Base-by-base conservation (phyloP, 2,797 vertebrate genomes). In the Sternarchorhynchus goeldii region DNA sequence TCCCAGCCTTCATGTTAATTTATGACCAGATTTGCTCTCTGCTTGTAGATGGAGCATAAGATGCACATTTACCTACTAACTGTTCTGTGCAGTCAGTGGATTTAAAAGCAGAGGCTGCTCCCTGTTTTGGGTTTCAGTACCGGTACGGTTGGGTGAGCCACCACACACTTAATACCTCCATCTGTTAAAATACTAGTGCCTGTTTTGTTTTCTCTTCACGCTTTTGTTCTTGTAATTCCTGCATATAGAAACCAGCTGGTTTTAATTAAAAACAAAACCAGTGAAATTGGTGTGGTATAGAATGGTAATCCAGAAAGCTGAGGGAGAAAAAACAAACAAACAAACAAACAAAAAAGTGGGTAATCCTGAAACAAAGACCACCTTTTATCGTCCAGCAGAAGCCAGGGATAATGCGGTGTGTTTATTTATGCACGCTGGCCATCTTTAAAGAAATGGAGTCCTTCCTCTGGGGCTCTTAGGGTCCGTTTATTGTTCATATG, bases 401-500 rank as follows among this genome's bases (percentile, higher is more conserved):
- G 84, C 77, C 71, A 69, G 32, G 84, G 59, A 83, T 77, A 78
- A 83, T 50, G 41, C 70, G 58, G 62, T 66, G 29, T 88, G 85
- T 90, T 89, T 92, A 79, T 90, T 86, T 88, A 82, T 70, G 50
- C 83, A 88, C 62, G 64, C 70, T 16, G 55, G 29, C 39, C 53
- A 34, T 81, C 79, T 83, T 75, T 60, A 25, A 66, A 81, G 76
- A 65, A 79, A 84, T 64, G 32, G 60, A 63, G 76, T 57, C 73
- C 58, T 65, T 81, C 75, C 60, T 71, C 75, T 67, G 73, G n/a
- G 60, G 68, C 81, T 83, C 87, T 81, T 20, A 62, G 60, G 77
- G 82, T 85, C 79, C 79, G 86, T 91, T 92, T 93, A 89, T 92
- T 93, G 92, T 90, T 90, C 79, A 89, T 83, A 84, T 83, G 75